Evolutionary conservation across 2,113 vertebrate genomes (phyloP).

Genomic region (Marmota flaviventris): DNA sequence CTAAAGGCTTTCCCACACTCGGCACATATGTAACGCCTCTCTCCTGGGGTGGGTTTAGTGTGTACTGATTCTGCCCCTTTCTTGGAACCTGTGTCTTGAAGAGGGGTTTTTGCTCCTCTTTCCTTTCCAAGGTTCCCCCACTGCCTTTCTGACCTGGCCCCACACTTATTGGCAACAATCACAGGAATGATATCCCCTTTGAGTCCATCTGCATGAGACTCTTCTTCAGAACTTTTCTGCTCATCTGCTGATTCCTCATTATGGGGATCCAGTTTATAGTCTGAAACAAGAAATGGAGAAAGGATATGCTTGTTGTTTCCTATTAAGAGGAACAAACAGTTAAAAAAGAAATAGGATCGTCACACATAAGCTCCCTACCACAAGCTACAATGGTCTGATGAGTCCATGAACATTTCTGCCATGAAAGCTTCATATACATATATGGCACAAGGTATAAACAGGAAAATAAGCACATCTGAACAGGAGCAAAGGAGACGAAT

Average conservation of each 20-base stretch:
- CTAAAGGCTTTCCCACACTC: constrained; percentile 86
- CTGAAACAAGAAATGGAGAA: constrained; percentile 70
- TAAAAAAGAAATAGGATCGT: not conserved
- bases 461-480: not conserved
- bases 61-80: constrained; percentile 62
- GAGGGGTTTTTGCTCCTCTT: constrained; percentile 65
- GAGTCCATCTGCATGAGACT: constrained; percentile 60
- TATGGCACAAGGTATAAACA: not conserved
- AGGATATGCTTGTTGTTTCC: constrained; percentile 20
- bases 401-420: not conserved
- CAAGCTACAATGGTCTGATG: not conserved
- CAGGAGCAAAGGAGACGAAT: not conserved
- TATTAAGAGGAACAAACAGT: constrained; percentile 15
- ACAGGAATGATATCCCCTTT: constrained; percentile 53
- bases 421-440: not conserved
- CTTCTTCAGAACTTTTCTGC: constrained; percentile 69
- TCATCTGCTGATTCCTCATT: constrained; percentile 66
- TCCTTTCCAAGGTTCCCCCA: constrained; percentile 67
- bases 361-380: not conserved
- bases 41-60: constrained; percentile 85
- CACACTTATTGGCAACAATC: constrained; percentile 59
- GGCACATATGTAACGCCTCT: constrained; percentile 79
- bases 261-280: constrained; percentile 50
- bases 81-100: constrained; percentile 59
- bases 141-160: constrained; percentile 75